Base-by-base conservation (phyloP, 2,797 vertebrate genomes). In the Megaceryle alcyon region DNA sequence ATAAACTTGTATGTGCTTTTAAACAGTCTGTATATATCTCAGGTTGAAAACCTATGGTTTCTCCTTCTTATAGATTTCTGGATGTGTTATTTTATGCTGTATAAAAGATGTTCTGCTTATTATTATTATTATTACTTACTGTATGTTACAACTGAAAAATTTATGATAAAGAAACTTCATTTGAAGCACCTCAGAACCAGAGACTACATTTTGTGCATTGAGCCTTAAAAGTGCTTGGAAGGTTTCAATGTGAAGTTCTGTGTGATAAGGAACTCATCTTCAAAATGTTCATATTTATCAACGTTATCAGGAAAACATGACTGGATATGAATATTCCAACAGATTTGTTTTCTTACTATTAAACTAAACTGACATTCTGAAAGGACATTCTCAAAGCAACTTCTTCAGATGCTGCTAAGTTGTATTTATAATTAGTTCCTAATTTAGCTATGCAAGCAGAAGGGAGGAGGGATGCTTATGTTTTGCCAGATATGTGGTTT, bases 311-410 rank as follows among this genome's bases (percentile, higher is more conserved):
- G 96, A 97, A 97, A 96, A 94, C 94, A 66, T 92, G 75, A 95
- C 88, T 96, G 76, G 39, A 97, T 97, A 90, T 94, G 96, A 98
- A 96, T 97, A 94, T 96, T 97, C 87, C 79, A 97, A 91, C 97
- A 97, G 97, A 97, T 96, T 97, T 98, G 97, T 98, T 98, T 98
- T 97, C 97, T 98, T 97, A 79, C 94, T 95, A 94, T 97, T 97
- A 97, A 96, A 97, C 80, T 85, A 97, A 97, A 97, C 95, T 97
- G 98, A 97, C 97, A 94, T 97, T 95, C 92, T 96, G 96, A 95
- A 97, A 97, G 96, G 91, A 96, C 95, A 86, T 94, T 97, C 96
- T 96, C 93, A 95, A 96, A 94, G 89, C 94, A 97, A 95, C 94
- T 91, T 98, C 96, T 89, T 91, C 92, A 95, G 94, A 96, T 95